Conservation (phyloP, 1,140 invertebrate species). For the Camponotus pennsylvanicus region DNA sequence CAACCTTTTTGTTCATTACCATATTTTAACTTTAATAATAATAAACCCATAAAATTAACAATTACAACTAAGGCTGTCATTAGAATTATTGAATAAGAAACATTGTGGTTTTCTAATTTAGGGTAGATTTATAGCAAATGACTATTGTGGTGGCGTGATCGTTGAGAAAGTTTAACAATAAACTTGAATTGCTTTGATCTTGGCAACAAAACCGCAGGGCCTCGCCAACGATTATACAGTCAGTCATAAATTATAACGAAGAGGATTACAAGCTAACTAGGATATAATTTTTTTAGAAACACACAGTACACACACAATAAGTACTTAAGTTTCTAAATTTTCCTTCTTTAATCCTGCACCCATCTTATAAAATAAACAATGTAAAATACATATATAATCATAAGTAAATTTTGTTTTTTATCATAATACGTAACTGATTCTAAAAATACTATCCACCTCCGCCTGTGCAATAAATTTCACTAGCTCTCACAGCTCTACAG, state of each 20-base stretch:
- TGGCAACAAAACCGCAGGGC: slow-evolving; percentile 22
- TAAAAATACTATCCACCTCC: neutral
- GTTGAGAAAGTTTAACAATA: slow-evolving; percentile 21
- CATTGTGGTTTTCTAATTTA: slow-evolving; percentile 28
- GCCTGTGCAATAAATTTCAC: slow-evolving; percentile 12
- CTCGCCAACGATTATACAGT: slow-evolving; percentile 4
- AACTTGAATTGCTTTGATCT: slow-evolving; percentile 13
- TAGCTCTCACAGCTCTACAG: slow-evolving; percentile 8
- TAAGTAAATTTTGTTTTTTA: too few relatives aligned
- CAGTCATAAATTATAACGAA: slow-evolving; percentile 9
- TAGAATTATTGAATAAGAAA: slow-evolving; percentile 12
- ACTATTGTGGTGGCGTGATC: neutral
- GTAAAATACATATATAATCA: too few relatives aligned
- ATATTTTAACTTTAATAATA: neutral
- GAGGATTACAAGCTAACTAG: neutral
- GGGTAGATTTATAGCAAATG: slow-evolving; percentile 16
- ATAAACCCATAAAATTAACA: neutral
- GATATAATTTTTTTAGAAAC: slow-evolving; percentile 41
- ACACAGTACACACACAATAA: neutral
- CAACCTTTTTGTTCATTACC: neutral
- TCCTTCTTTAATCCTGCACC: too few relatives aligned
- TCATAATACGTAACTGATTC: neutral
- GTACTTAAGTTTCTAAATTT: too few relatives aligned
- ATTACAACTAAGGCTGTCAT: neutral
- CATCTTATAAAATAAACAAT: too few relatives aligned